phyloP scores from a whole-genome alignment of 2,888 invertebrate species.

The Melanostoma mellinum region DNA sequence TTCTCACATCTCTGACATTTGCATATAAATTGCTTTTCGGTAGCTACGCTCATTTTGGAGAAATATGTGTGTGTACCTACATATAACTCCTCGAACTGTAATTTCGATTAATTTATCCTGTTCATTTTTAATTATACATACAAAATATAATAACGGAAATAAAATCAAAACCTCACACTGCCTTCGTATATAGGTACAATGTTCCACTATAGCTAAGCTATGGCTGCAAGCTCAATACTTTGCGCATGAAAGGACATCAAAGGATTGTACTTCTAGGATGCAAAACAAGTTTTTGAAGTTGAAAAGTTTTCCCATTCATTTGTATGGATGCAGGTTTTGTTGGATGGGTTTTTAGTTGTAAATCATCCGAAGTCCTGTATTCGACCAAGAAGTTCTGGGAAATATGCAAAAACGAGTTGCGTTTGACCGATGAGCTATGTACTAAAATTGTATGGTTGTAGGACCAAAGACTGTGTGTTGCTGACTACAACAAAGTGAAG shows the following conservation, averaged over 20 bases:
- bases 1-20: slow-evolving; percentile 59
- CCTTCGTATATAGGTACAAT: slow-evolving; percentile 9
- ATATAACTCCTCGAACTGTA: slow-evolving; percentile 35
- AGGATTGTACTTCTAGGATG: slow-evolving; percentile 10
- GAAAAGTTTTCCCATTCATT: slow-evolving; percentile 60
- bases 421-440: no score
- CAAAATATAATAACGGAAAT: slow-evolving; percentile 8
- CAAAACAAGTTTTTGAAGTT: slow-evolving; percentile 21
- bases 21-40: slow-evolving; percentile 74
- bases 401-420: no score
- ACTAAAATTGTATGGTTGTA: no score
- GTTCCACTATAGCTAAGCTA: background rate
- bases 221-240: slow-evolving; percentile 44
- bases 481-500: no score
- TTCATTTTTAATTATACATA: slow-evolving; percentile 25
- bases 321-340: slow-evolving; percentile 42
- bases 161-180: slow-evolving; percentile 48
- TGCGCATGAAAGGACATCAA: slow-evolving; percentile 51
- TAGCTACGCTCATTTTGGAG: slow-evolving; percentile 26
- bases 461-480: no score
- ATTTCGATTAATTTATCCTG: slow-evolving; percentile 45
- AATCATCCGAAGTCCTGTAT: no score
- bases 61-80: slow-evolving; percentile 21
- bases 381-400: no score
- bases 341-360: slow-evolving; percentile 25